A percentile compares a stretch with the other conserved stretches of the same genome.
Evolutionary conservation across 2,113 vertebrate genomes (phyloP).

Genomic region (Chlorocebus sabaeus): DNA sequence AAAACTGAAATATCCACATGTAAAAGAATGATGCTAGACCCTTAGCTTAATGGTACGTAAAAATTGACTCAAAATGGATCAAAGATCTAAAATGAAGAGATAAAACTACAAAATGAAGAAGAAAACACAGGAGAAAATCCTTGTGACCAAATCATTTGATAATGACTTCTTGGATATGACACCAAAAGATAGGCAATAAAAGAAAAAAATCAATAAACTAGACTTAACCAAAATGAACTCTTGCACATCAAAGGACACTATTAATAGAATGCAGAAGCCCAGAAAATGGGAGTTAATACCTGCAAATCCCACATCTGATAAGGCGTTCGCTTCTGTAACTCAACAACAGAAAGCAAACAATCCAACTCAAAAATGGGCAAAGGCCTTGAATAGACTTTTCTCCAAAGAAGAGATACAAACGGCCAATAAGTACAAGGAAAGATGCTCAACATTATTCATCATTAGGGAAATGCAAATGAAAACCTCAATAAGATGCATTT

Average conservation of each 20-base stretch:
- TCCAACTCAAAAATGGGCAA: neutral
- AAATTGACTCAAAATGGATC: neutral
- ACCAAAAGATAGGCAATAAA: neutral
- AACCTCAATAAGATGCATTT: neutral
- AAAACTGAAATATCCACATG: neutral
- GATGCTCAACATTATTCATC: no score
- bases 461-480: neutral
- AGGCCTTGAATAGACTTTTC: neutral
- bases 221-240: neutral
- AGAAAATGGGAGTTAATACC: no score
- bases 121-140: neutral
- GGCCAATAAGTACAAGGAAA: no score
- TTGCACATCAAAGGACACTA: neutral
- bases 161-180: neutral
- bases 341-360: neutral
- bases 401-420: neutral
- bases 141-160: neutral
- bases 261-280: neutral
- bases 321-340: neutral
- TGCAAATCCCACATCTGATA: neutral
- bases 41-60: neutral
- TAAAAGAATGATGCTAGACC: neutral
- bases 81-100: neutral
- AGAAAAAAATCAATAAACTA: neutral
- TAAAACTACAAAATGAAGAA: neutral